Percentiles rank a stretch among this genome's conserved stretches.
phyloP scores from a whole-genome alignment of 2,797 vertebrate genomes.

The Poecile montanus region DNA sequence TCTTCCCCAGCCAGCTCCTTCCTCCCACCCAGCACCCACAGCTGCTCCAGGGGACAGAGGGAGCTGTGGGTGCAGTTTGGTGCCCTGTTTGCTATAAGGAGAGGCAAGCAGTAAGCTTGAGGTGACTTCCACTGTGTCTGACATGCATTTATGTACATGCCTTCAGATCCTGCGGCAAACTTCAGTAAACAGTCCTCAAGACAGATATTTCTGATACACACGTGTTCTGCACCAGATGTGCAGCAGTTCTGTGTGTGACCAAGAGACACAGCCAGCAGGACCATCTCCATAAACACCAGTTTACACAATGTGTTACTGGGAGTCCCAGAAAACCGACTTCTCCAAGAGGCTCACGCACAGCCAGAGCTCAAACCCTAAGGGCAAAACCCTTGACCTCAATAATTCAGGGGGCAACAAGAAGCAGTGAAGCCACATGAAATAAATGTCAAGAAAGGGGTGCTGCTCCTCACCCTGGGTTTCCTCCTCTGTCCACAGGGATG shows the following conservation, averaged over 20 bases:
- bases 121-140: background rate
- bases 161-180: background rate
- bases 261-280: background rate
- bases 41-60: background rate
- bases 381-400: background rate
- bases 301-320: background rate
- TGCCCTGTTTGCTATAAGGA: background rate
- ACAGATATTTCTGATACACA: background rate
- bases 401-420: background rate
- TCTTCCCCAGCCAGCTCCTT: background rate
- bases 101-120: background rate
- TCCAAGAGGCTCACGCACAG: background rate
- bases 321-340: background rate
- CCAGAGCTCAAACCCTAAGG: background rate
- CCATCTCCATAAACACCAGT: background rate
- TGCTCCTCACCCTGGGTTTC: background rate
- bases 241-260: background rate
- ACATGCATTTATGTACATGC: background rate
- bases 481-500: rapidly evolving
- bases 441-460: background rate
- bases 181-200: background rate
- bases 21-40: background rate
- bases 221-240: background rate
- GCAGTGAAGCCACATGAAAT: background rate
- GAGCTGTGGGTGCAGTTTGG: background rate